Conservation (phyloP, 30 jellyfish, hydroid and myxozoan genomes). For the Hydractinia symbiolongicarpus region DNA sequence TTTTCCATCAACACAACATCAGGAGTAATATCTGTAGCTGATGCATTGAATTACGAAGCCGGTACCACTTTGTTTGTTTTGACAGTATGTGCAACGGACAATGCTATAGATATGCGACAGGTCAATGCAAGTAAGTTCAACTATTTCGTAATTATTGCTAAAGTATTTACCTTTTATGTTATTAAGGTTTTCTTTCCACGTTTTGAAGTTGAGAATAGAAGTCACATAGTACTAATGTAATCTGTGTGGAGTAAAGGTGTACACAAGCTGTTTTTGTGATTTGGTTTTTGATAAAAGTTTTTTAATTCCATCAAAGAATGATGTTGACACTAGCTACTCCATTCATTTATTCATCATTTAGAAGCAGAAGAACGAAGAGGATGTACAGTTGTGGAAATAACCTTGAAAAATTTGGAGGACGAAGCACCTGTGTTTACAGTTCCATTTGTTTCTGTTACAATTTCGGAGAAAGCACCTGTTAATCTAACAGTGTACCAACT, state of each 20-base stretch:
- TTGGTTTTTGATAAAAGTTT: too few relatives aligned
- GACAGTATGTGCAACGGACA: slow-evolving; percentile 49
- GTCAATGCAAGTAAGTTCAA: not conserved
- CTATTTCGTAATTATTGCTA: not conserved
- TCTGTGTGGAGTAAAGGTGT: too few relatives aligned
- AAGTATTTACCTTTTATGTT: not conserved
- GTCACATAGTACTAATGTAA: too few relatives aligned
- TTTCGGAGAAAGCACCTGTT: slow-evolving; percentile 29
- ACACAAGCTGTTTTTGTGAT: too few relatives aligned
- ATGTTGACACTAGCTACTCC: too few relatives aligned
- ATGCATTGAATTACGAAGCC: slow-evolving; percentile 13
- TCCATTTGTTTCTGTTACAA: slow-evolving; percentile 28
- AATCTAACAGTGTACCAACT: not conserved
- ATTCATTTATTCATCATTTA: too few relatives aligned
- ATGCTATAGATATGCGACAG: slow-evolving; percentile 26
- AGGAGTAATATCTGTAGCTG: slow-evolving; percentile 30
- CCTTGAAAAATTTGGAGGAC: slow-evolving; percentile 50
- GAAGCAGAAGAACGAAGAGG: slow-evolving; percentile 1
- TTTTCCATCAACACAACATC: slow-evolving; percentile 30
- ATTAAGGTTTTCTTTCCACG: not conserved
- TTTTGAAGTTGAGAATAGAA: too few relatives aligned
- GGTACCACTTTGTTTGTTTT: slow-evolving; percentile 38
- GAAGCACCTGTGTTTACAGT: slow-evolving; percentile 45
- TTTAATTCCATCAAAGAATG: too few relatives aligned
- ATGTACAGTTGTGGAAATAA: slow-evolving; percentile 42